Base-by-base conservation (phyloP, 2,797 vertebrate genomes). In the Syngnathus acus region DNA sequence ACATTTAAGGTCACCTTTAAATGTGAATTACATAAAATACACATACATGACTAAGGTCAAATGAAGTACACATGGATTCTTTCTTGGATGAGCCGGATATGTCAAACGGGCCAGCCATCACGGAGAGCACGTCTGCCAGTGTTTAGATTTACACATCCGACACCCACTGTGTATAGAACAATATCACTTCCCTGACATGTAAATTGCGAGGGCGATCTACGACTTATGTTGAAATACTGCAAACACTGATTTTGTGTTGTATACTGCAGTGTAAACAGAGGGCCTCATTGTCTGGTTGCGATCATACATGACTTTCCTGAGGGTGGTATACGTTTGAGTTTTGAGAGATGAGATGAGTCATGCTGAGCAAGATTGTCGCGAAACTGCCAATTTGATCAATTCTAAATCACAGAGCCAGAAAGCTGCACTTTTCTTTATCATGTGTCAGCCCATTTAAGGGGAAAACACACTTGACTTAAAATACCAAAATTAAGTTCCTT, bases 141-240 rank as follows among this genome's bases (percentile, higher is more conserved):
- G 72, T 86, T 78, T 71, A 65, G 66, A 71, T 58, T 58, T 64
- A 53, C 64, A 62, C 48, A 54, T 66, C 67, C 65, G 67, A 67
- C 67, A 62, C 67, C 9, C 47, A 53, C 68, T 68, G 42, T 84
- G 79, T 84, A 93, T 88, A 88, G 70, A 74, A 64, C 78, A 65
- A 26, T 73, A 66, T 55, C 74, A 69, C 70, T 72, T 69, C 73
- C 76, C 55, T 83, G 84, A 83, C 82, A 84, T 78, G 82, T 89
- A 87, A 89, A 86, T 80, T 79, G 65, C 63, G 55, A 16, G 21
- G 70, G 65, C 83, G 73, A 86, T 82, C 84, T 79, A 89, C 83
- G 68, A 79, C 74, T 86, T 72, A 76, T 76, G 74, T 10, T 79
- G 89, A 71, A 84, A 74, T 77, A 85, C 75, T 75, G 72, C 75